phyloP scores from a whole-genome alignment of 2,797 vertebrate species.

The Rhadinocentrus ornatus region DNA sequence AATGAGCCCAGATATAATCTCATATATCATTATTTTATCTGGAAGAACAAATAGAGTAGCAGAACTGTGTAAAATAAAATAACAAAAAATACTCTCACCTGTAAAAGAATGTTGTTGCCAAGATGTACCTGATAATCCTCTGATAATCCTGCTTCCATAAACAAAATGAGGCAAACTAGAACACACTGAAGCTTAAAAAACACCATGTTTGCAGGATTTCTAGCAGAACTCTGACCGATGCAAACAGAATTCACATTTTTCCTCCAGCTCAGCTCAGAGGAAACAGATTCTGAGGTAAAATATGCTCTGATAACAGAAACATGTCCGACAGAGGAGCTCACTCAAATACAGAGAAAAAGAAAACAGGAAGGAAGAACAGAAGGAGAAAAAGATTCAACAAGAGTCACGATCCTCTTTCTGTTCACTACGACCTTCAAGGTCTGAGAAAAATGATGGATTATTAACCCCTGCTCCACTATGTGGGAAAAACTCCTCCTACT shows the following conservation, averaged over 20 bases:
- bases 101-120: conserved; percentile 50
- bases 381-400: neutral
- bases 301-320: neutral
- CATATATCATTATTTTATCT: neutral
- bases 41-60: neutral
- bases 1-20: too few species aligned
- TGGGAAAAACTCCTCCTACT: conserved; percentile 23
- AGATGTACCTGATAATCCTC: conserved; percentile 52
- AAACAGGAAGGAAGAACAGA: neutral
- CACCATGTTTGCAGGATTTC: conserved; percentile 34
- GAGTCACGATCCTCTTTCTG: too few species aligned
- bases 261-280: conserved; percentile 35
- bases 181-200: conserved; percentile 50
- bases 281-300: conserved; percentile 18
- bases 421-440: conserved; percentile 6
- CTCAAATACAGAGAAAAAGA: too few species aligned
- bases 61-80: neutral
- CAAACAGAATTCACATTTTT: conserved; percentile 42
- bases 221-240: conserved; percentile 29
- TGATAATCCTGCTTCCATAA: conserved; percentile 60
- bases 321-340: conserved; percentile 24
- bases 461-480: conserved; percentile 59
- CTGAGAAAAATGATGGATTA: conserved; percentile 54
- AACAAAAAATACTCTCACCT: conserved; percentile 60
- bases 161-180: conserved; percentile 63